Percentiles rank a stretch among this genome's conserved stretches.
phyloP scores from a whole-genome alignment of 2,113 vertebrate genomes.

The Mastomys coucha region DNA sequence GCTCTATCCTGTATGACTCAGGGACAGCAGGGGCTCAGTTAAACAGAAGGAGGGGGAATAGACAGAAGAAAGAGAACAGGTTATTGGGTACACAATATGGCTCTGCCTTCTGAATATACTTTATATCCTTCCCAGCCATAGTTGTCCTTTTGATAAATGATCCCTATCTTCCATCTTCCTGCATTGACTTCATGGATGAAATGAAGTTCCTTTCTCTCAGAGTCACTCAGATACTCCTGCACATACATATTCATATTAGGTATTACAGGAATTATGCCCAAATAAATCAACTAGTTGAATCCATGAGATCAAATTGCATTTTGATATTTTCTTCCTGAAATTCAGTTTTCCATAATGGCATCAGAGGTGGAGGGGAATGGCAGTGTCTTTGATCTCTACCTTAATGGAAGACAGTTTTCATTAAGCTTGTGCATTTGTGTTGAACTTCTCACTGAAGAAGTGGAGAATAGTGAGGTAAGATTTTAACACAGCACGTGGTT shows the following conservation, averaged over 20 bases:
- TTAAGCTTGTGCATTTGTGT: not conserved
- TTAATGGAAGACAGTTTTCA: not conserved
- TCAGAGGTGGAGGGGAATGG: no score
- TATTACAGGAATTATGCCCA: not conserved
- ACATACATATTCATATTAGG: not conserved
- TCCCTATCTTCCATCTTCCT: no score
- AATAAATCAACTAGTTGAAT: not conserved
- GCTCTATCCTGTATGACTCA: accelerated
- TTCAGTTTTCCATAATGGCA: not conserved
- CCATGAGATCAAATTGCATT: not conserved
- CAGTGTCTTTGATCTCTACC: not conserved
- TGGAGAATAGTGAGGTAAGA: not conserved
- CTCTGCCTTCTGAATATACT: not conserved
- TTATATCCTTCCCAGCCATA: not conserved
- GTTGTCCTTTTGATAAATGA: not conserved
- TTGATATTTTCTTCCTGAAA: not conserved
- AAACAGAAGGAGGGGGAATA: not conserved
- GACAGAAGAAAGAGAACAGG: not conserved
- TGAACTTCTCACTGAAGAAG: not conserved
- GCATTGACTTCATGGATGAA: not conserved
- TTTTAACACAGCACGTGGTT: not conserved
- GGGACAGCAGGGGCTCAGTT: not conserved
- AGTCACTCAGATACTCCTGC: no score
- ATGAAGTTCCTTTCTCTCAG: not conserved
- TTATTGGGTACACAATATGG: not conserved